Conservation (phyloP, 1,140 invertebrate species). For the Nilaparvata lugens region DNA sequence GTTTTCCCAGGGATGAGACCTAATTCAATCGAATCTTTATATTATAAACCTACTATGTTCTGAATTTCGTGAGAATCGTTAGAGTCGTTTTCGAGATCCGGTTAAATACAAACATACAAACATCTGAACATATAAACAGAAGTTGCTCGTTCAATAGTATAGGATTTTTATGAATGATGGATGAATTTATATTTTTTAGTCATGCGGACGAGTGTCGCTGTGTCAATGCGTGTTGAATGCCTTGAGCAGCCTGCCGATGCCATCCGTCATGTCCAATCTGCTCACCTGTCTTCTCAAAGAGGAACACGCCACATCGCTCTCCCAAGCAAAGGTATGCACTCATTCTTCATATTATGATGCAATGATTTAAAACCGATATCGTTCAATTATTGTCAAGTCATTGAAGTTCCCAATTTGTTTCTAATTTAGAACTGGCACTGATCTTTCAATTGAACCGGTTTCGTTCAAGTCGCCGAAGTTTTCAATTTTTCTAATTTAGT, state of each 20-base stretch:
- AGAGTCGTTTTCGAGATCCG: too few relatives aligned
- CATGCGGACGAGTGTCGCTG: slow-evolving; percentile 44
- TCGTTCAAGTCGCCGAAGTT: too few relatives aligned
- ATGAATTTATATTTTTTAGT: background rate
- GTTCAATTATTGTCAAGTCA: background rate
- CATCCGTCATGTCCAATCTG: slow-evolving; percentile 52
- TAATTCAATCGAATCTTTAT: too few relatives aligned
- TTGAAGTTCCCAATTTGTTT: slow-evolving; percentile 1
- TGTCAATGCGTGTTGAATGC: slow-evolving; percentile 68
- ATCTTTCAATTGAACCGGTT: too few relatives aligned
- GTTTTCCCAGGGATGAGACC: too few relatives aligned
- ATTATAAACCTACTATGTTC: too few relatives aligned
- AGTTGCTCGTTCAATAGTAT: too few relatives aligned
- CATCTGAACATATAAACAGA: too few relatives aligned
- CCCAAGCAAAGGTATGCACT: slow-evolving; percentile 36
- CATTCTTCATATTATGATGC: background rate
- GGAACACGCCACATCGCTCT: slow-evolving; percentile 60
- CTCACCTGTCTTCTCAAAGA: slow-evolving; percentile 57
- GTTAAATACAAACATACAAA: too few relatives aligned
- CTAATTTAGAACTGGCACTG: slow-evolving; percentile 3
- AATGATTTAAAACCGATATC: background rate
- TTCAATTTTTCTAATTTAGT: too few relatives aligned
- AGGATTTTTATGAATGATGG: background rate
- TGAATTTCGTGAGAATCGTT: too few relatives aligned
- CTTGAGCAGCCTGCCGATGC: slow-evolving; percentile 50